These are phyloP conservation scores for Lycia hirtaria DNA, from an alignment of 2,888 invertebrate species.

Conservation along the genomic window DNA sequence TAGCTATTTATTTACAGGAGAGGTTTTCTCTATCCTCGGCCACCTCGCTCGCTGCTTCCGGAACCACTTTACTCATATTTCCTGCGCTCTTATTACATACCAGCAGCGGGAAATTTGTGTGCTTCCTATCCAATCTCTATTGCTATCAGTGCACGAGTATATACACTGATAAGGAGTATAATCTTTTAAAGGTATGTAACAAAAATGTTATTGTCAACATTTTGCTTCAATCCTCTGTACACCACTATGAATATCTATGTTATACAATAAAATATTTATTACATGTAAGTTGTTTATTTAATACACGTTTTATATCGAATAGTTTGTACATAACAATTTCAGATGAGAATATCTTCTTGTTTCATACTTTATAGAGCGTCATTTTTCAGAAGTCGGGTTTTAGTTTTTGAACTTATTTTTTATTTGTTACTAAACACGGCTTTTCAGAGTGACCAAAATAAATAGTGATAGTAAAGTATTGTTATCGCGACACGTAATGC, in stretches of 20 bases:
- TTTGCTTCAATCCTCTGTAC: background rate
- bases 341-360: too few relatives aligned
- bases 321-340: too few relatives aligned
- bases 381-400: too few relatives aligned
- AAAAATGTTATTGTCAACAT: background rate
- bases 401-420: too few relatives aligned
- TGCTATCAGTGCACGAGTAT: background rate
- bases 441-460: background rate
- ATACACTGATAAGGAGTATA: background rate
- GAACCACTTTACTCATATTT: conserved; percentile 56
- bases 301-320: background rate
- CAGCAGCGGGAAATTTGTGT: background rate
- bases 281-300: too few relatives aligned
- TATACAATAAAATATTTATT: too few relatives aligned
- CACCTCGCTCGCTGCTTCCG: conserved; percentile 47
- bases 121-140: background rate
- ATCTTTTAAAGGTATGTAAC: background rate
- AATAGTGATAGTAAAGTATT: conserved; percentile 6
- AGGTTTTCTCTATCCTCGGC: conserved; percentile 38
- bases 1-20: conserved; percentile 41
- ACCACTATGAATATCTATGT: too few relatives aligned
- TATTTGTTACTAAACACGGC: background rate
- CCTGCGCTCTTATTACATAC: conserved; percentile 45
- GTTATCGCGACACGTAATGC: conserved; percentile 41
- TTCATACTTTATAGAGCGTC: too few relatives aligned